phyloP scores from a whole-genome alignment of 64 coral and sea anemone genomes.

The Actinia tenebrosa region DNA sequence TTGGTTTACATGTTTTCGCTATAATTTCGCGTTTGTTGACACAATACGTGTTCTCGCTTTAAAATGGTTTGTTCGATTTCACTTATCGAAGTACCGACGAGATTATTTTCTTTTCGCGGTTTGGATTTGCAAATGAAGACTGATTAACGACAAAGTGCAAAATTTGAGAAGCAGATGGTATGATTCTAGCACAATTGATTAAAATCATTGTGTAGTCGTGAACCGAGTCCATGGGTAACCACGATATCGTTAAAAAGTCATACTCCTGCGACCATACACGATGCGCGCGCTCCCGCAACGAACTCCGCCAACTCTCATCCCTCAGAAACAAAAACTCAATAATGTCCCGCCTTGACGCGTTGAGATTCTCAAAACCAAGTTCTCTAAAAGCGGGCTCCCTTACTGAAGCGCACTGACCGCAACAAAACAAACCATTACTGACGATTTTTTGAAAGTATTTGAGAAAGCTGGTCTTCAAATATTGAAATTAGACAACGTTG shows the following conservation, averaged over 20 bases:
- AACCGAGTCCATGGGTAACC: not conserved
- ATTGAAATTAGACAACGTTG: constrained; percentile 69
- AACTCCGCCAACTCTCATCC: not conserved
- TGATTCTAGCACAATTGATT: constrained; percentile 6
- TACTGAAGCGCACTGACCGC: constrained; percentile 41
- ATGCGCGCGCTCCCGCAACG: not conserved
- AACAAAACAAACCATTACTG: constrained; percentile 72
- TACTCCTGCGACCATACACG: not conserved
- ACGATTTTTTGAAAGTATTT: constrained; percentile 92
- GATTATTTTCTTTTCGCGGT: constrained; percentile 22
- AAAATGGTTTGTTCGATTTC: constrained; percentile 18
- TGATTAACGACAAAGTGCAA: constrained; percentile 19
- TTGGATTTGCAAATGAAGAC: constrained; percentile 8
- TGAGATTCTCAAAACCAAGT: constrained; percentile 5
- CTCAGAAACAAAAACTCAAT: constrained; percentile 15
- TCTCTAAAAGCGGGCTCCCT: constrained; percentile 45
- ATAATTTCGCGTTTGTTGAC: not conserved
- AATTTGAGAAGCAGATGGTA: constrained; percentile 16
- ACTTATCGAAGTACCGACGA: not conserved
- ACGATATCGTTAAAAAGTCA: constrained; percentile 17
- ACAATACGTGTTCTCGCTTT: constrained; percentile 1
- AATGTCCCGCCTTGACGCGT: not conserved
- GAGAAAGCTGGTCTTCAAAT: constrained; percentile 72
- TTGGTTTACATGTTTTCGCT: constrained; percentile 5
- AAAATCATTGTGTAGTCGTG: constrained; percentile 25